These are phyloP conservation scores for Chrysaora quinquecirrha DNA, from an alignment of 30 jellyfish, hydroid and myxozoan genomes.

Conservation along the genomic window DNA sequence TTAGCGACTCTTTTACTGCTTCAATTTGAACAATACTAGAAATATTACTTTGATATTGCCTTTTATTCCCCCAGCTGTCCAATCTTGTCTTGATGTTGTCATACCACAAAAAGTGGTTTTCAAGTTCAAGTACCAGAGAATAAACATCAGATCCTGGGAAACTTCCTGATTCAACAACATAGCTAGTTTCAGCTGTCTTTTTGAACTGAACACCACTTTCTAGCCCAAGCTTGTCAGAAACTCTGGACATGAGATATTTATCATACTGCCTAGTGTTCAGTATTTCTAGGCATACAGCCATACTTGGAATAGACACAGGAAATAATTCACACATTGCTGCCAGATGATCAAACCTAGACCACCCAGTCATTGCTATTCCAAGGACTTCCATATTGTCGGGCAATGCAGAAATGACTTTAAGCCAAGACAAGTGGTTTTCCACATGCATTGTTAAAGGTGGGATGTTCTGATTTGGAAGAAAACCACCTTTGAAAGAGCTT, in stretches of 20 bases:
- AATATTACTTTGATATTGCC: slow-evolving; percentile 21
- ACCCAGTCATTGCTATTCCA: slow-evolving; percentile 71
- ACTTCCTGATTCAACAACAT: neutral
- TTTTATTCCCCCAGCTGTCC: slow-evolving; percentile 69
- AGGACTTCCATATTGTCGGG: slow-evolving; percentile 11
- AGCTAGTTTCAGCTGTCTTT: neutral
- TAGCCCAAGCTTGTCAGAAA: slow-evolving; percentile 1
- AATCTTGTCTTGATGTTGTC: slow-evolving; percentile 24
- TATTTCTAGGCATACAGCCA: slow-evolving; percentile 42
- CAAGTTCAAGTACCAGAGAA: slow-evolving; percentile 53
- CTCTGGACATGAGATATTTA: neutral
- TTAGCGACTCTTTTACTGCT: slow-evolving; percentile 47
- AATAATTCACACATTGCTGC: slow-evolving; percentile 69
- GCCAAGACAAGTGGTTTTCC: slow-evolving; percentile 66
- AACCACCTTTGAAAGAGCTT: slow-evolving; percentile 69
- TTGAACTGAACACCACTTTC: neutral
- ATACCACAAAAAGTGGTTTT: slow-evolving; percentile 63
- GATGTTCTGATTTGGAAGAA: slow-evolving; percentile 37
- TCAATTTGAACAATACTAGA: slow-evolving; percentile 33
- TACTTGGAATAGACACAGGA: slow-evolving; percentile 66
- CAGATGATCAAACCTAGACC: slow-evolving; percentile 79
- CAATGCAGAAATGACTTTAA: neutral
- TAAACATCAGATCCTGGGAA: slow-evolving; percentile 63
- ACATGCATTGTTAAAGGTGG: slow-evolving; percentile 65
- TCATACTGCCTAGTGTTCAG: slow-evolving; percentile 31